Percentiles rank a stretch among this genome's conserved stretches.
Evolutionary conservation across 1,140 invertebrate species (phyloP).

Genomic region (Ylistrum balloti): DNA sequence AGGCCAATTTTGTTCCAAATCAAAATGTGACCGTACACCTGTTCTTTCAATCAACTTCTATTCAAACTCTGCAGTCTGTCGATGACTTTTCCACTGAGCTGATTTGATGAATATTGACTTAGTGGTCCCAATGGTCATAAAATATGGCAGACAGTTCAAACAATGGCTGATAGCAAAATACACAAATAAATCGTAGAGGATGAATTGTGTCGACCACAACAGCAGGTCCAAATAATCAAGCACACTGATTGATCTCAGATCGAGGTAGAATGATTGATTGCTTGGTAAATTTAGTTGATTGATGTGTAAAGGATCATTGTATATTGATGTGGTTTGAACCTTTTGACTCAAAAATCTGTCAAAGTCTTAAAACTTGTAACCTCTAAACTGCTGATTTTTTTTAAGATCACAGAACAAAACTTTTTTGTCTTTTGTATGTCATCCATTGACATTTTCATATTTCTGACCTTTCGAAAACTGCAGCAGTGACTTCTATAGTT

Average conservation of each 20-base stretch:
- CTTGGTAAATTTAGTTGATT: background rate
- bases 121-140: background rate
- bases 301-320: too few relatives aligned
- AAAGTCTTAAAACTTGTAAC: too few relatives aligned
- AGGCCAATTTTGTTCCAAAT: background rate
- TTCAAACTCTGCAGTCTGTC: background rate
- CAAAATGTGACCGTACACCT: background rate
- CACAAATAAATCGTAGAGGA: background rate
- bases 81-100: background rate
- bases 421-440: too few relatives aligned
- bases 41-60: background rate
- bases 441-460: too few relatives aligned
- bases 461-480: too few relatives aligned
- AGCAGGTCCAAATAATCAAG: background rate
- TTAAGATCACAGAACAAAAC: too few relatives aligned
- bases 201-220: background rate
- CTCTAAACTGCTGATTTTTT: too few relatives aligned
- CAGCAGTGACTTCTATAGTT: too few relatives aligned
- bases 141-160: background rate
- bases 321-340: too few relatives aligned
- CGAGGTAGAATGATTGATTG: background rate
- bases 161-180: slow-evolving; percentile 27
- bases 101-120: slow-evolving; percentile 3
- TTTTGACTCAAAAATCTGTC: too few relatives aligned
- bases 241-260: background rate